Conservation (phyloP, 1,140 invertebrate genomes). For the Pygmarrhopalites habei region DNA sequence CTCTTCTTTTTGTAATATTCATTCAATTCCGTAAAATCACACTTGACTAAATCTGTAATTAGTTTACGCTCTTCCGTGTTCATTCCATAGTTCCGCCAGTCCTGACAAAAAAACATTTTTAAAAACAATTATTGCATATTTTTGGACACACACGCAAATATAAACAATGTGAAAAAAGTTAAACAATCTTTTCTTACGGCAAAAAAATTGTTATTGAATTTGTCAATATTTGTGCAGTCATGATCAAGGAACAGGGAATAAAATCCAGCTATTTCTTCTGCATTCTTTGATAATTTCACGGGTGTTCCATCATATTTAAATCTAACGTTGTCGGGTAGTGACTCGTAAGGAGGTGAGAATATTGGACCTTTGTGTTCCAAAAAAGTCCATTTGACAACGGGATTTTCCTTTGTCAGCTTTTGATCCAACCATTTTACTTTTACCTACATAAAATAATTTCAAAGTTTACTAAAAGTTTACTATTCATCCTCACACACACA, state of each 20-base stretch:
- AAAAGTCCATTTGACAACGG: constrained; percentile 92
- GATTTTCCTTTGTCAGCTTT: too few species aligned
- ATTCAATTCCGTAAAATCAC: constrained; percentile 89
- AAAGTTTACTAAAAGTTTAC: too few species aligned
- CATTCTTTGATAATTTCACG: constrained; percentile 66
- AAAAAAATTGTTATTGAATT: constrained; percentile 97
- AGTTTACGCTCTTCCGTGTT: constrained; percentile 65
- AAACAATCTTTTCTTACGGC: constrained; percentile 45
- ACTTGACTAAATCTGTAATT: constrained; percentile 83
- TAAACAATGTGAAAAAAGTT: too few species aligned
- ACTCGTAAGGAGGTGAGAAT: constrained; percentile 92
- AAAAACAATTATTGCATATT: too few species aligned
- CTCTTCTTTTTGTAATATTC: constrained; percentile 73
- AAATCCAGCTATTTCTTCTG: constrained; percentile 96
- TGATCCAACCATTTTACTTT: too few species aligned
- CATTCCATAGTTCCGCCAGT: constrained; percentile 88
- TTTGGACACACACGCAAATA: too few species aligned
- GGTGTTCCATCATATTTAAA: constrained; percentile 92
- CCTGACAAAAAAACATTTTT: too few species aligned
- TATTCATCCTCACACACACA: too few species aligned
- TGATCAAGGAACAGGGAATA: constrained; percentile 98
- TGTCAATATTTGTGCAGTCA: constrained; percentile 91
- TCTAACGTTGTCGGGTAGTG: constrained; percentile 74
- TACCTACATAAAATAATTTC: too few species aligned
- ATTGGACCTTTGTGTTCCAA: constrained; percentile 96